Evolutionary conservation across 2,113 vertebrate species (phyloP).

Genomic region (Xenus cinereus): DNA sequence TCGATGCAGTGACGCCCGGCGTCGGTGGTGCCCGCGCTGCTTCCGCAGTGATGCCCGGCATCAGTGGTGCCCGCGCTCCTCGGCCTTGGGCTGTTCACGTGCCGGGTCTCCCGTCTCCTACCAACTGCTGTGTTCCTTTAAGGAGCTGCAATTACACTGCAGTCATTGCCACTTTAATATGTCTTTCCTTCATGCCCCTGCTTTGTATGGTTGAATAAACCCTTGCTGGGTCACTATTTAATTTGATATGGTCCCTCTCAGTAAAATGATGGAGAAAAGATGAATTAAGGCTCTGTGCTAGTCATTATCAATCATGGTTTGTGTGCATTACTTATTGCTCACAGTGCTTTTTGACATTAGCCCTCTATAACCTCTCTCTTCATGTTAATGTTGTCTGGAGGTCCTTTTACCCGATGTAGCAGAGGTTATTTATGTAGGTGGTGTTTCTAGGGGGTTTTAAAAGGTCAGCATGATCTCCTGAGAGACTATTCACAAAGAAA

Average conservation of each 20-base stretch:
- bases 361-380: slow-evolving; percentile 69
- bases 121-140: slow-evolving; percentile 12
- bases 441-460: slow-evolving; percentile 72
- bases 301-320: slow-evolving; percentile 83
- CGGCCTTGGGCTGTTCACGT: not conserved
- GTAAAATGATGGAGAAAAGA: slow-evolving; percentile 80
- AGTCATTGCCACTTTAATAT: slow-evolving; percentile 53
- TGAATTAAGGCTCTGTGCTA: slow-evolving; percentile 74
- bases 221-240: slow-evolving; percentile 70
- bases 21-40: rapidly evolving
- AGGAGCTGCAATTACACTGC: slow-evolving; percentile 34
- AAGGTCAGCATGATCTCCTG: slow-evolving; percentile 73
- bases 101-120: not conserved
- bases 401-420: slow-evolving; percentile 42
- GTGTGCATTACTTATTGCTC: slow-evolving; percentile 85
- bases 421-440: slow-evolving; percentile 77
- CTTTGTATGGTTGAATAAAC: slow-evolving; percentile 73
- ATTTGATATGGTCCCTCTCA: slow-evolving; percentile 71
- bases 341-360: slow-evolving; percentile 79
- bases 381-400: slow-evolving; percentile 57
- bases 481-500: slow-evolving; percentile 37
- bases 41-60: rapidly evolving
- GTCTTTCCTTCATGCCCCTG: slow-evolving; percentile 38
- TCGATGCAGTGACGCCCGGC: rapidly evolving
- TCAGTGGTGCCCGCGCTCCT: not conserved